Conservation (phyloP, 2,888 invertebrate species). For the Cerastis leucographa region DNA sequence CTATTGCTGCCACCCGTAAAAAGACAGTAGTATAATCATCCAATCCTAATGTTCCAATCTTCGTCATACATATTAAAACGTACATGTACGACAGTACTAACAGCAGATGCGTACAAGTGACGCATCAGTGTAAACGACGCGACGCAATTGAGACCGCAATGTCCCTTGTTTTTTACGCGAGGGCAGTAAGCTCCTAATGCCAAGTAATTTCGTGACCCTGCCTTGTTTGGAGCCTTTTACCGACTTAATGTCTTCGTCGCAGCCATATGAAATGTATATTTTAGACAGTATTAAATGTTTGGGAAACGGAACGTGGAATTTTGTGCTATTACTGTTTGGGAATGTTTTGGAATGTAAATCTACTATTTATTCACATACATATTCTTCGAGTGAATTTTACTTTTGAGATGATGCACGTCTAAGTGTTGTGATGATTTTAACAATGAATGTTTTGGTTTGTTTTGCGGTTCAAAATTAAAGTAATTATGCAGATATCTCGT, state of each 20-base stretch:
- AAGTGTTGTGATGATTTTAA: not conserved
- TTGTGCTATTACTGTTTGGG: constrained; percentile 17
- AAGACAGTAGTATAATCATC: constrained; percentile 15
- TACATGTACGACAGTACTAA: constrained; percentile 14
- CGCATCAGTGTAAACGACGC: constrained; percentile 76
- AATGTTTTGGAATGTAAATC: not conserved
- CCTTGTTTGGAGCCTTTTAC: constrained; percentile 79
- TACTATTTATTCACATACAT: too few species aligned
- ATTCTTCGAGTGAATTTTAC: too few species aligned
- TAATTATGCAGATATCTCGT: constrained; percentile 27
- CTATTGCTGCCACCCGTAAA: not conserved
- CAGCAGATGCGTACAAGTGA: constrained; percentile 74
- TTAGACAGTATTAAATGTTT: constrained; percentile 63
- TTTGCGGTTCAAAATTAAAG: not conserved
- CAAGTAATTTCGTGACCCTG: constrained; percentile 88
- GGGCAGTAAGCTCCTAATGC: constrained; percentile 88
- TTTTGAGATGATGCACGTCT: too few species aligned
- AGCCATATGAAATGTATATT: constrained; percentile 72
- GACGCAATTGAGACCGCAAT: constrained; percentile 75
- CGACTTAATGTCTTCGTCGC: constrained; percentile 76
- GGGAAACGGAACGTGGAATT: constrained; percentile 32
- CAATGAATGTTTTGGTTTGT: not conserved
- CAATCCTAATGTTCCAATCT: not conserved
- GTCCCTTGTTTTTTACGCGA: constrained; percentile 89
- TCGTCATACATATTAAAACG: constrained; percentile 29